Base-by-base conservation (phyloP, 1,140 invertebrate genomes). In the Zaprionus nigranus region DNA sequence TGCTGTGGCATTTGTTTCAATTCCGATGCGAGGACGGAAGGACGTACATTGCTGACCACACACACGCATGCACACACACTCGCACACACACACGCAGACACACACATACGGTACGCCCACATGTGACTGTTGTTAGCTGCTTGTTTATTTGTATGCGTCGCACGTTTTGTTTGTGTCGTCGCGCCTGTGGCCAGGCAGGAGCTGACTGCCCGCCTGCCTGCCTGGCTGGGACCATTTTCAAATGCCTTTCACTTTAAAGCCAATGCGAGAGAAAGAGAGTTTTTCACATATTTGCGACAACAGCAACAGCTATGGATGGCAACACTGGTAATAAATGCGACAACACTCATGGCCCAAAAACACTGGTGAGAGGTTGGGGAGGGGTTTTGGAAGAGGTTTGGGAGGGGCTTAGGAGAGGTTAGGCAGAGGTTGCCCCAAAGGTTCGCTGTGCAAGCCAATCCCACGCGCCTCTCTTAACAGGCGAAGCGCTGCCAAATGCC, bases 151-250 rank as follows among this genome's bases (percentile, higher is more conserved):
- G 85, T 90, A 90, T 90, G 85, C 85, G 67, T 73, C 71, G 72
- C 85, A 90, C 85, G 85, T 90, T 90, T 82, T 90, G 85, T 90
- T 90, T 90, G 85, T 90, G 86, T 90, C 86, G 85, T 82, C 85
- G 85, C 85, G 85, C 85, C 85, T 90, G 85, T 81, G 85, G 85
- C 56, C 78, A 81, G 76, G 65, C 36, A 76, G 73, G 65, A 12
- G 40, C 6, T 17, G 6, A 17, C 38, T 26, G 24, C 13, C 13
- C 5, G 75, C 46, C 78, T 62, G 71, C 38, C 38, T 26, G 24
- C 13, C 13, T 15, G 75, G 38, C 78, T 62, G 71, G 38, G 54
- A 64, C 69, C 77, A 83, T 88, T 73, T 46, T 66, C 67, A 51
- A 87, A 83, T 83, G 71, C 81, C 81, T 78, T 84, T 79, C 75